Percentiles rank a stretch among this genome's conserved stretches.
Conservation (phyloP, 2,888 invertebrate genomes). For the Lottia gigantea region DNA sequence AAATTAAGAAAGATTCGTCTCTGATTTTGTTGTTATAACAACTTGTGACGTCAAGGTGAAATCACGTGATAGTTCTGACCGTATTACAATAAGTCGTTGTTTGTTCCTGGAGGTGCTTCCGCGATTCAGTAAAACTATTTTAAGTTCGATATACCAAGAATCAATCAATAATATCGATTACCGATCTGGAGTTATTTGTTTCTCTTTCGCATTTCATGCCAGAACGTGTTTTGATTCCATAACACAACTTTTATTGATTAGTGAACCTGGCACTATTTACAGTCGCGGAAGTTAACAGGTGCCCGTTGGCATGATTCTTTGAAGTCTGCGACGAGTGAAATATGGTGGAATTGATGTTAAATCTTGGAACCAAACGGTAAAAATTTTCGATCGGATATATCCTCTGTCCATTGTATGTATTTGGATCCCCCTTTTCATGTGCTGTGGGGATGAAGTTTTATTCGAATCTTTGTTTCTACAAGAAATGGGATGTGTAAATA, state of each 20-base stretch:
- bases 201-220: too few relatives aligned
- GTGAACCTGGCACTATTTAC: conserved; percentile 32
- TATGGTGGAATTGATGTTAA: conserved; percentile 33
- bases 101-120: conserved; percentile 30
- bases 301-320: conserved; percentile 31
- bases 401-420: conserved; percentile 28
- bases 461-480: conserved; percentile 42
- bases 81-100: conserved; percentile 37
- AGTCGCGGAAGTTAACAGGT: conserved; percentile 31
- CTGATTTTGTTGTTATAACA: conserved; percentile 58
- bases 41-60: conserved; percentile 55
- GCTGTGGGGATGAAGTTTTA: conserved; percentile 49
- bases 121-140: conserved; percentile 19
- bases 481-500: conserved; percentile 65
- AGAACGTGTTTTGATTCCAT: too few relatives aligned
- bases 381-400: conserved; percentile 19
- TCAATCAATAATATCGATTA: too few relatives aligned
- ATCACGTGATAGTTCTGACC: conserved; percentile 48
- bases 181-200: too few relatives aligned
- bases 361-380: conserved; percentile 27
- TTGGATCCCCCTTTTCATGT: conserved; percentile 40
- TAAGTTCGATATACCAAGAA: too few relatives aligned
- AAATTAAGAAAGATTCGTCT: background rate
- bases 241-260: background rate
- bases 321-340: conserved; percentile 27